Evolutionary conservation across 2,797 vertebrate species (phyloP), one percentile per base, ranked within the genome.

Genomic region (Falco rusticolus): DNA sequence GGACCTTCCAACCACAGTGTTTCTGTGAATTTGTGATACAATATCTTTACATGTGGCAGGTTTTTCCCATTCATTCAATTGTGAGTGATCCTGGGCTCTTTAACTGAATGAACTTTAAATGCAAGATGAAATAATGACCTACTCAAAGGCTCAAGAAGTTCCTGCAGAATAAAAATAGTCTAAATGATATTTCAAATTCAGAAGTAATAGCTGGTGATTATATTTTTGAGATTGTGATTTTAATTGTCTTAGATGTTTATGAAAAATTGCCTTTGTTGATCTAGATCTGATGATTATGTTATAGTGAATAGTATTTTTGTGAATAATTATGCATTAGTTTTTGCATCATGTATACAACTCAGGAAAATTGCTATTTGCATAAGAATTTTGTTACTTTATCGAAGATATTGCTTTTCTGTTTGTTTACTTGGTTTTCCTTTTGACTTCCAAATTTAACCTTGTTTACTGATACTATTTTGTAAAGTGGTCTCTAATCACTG

Each of bases 381-480:
- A 56, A 78, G 4, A 76, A 75, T 72, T 64, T 60, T 74, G 7
- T 70, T 83, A 26, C 4, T 75, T 91, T 78, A 80, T 80, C 1
- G 71, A 77, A 85, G 77, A 83, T 71, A 57, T 68, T 86, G 28
- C 7, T 54, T 59, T 90, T 79, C 41, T 74, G 33, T 88, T 89
- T 95, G 45, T 88, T 94, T 94, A 63, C 68, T 59, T 75, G 19
- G 5, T 54, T 90, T 91, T 91, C n/a, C 29, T 83, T 94, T 86
- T 78, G 61, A 37, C 53, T 93, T 91, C 85, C 69, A 91, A 90
- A 92, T 95, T 86, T 93, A 95, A 78, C 69, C 59, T 64, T 93
- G 51, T 90, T 94, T 86, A 84, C 69, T 69, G 77, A 82, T 64
- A 76, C 9, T 84, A 18, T 69, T 93, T 89, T 76, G n/a, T 76